Conservation (phyloP, 2,113 vertebrate genomes). For the Saccopteryx bilineata region DNA sequence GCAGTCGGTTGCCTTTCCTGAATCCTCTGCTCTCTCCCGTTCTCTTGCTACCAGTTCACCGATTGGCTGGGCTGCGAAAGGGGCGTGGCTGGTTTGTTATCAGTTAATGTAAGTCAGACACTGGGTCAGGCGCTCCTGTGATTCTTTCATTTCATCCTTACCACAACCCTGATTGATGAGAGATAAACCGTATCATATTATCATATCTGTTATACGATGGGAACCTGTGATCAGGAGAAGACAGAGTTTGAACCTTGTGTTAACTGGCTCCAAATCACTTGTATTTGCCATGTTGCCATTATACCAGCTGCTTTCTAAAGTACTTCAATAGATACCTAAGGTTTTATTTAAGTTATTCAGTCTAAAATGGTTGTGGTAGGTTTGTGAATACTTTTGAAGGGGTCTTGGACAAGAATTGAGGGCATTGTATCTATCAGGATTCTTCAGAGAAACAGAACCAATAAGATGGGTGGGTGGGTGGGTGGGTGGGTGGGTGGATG, state of each 20-base stretch:
- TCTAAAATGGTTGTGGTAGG: neutral
- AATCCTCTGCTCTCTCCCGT: fast-evolving
- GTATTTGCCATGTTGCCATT: fast-evolving
- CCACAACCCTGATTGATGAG: neutral
- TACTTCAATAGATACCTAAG: neutral
- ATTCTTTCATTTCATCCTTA: neutral
- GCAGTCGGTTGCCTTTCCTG: neutral
- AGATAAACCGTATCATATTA: neutral
- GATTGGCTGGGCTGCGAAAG: neutral
- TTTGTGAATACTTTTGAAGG: neutral
- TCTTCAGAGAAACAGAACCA: neutral
- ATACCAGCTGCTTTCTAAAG: neutral
- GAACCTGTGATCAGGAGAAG: neutral
- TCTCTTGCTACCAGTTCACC: too few relatives aligned
- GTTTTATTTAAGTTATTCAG: neutral
- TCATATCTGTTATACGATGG: neutral
- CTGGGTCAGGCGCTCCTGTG: neutral
- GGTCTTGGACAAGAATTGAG: neutral
- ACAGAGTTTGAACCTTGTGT: neutral
- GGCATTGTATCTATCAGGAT: too few relatives aligned
- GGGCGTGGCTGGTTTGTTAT: neutral
- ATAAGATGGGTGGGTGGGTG: neutral
- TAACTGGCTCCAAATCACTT: neutral
- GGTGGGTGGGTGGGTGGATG: neutral
- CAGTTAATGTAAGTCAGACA: neutral